A percentile compares a stretch with the other conserved stretches of the same genome.
phyloP scores from a whole-genome alignment of 37 sponge, comb jelly and placozoan species.

The Spongia lamella region DNA sequence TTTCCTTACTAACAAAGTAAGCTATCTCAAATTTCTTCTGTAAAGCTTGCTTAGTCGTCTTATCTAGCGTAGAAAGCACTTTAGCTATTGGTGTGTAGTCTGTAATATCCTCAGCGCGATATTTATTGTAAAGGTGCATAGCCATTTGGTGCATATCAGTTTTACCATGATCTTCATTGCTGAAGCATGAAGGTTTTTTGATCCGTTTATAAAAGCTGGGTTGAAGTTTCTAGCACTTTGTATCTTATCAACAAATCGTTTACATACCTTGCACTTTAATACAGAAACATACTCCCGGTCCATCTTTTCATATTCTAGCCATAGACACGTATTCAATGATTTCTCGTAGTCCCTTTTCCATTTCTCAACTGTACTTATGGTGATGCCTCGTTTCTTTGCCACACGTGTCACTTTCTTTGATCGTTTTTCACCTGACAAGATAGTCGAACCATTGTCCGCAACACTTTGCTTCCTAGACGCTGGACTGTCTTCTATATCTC shows the following conservation, averaged over 20 bases:
- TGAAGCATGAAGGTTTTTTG: conserved; percentile 12
- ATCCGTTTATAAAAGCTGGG: conserved; percentile 21
- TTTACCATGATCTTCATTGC: conserved; percentile 17
- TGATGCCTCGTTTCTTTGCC: too few relatives aligned
- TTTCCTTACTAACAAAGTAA: conserved; percentile 6
- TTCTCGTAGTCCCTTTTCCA: too few relatives aligned
- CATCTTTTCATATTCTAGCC: conserved; percentile 9
- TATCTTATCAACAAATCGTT: not conserved
- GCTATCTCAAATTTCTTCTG: conserved; percentile 27
- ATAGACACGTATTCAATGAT: too few relatives aligned
- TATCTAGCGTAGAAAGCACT: conserved; percentile 6
- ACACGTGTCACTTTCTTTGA: too few relatives aligned
- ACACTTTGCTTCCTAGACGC: too few relatives aligned
- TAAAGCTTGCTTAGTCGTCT: not conserved
- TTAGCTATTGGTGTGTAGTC: conserved; percentile 16
- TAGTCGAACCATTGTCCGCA: too few relatives aligned
- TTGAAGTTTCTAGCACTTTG: conserved; percentile 5
- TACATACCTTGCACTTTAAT: too few relatives aligned
- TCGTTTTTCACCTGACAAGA: too few relatives aligned
- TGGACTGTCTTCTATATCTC: too few relatives aligned
- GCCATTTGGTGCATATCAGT: not conserved
- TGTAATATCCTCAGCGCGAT: not conserved
- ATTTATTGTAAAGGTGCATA: too few relatives aligned
- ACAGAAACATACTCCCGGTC: too few relatives aligned
- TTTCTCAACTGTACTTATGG: too few relatives aligned